Evolutionary conservation across 2,888 invertebrate genomes (phyloP).

Genomic region (Neoscelio sp.): DNA sequence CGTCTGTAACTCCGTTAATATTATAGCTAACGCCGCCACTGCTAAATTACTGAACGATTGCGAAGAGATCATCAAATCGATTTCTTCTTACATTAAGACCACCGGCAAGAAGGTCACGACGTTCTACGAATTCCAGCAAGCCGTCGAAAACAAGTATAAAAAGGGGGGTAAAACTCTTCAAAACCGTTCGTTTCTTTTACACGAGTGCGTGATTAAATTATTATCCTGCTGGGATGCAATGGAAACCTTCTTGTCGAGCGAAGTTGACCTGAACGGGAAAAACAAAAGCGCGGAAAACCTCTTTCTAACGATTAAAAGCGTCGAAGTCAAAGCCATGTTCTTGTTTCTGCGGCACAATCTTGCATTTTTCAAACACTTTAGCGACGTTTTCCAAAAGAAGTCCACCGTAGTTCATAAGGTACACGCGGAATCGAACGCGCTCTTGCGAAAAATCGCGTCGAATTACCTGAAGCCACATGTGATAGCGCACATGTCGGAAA

Average conservation of each 20-base stretch:
- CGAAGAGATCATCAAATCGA: slow-evolving; percentile 31
- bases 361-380: slow-evolving; percentile 49
- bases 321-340: slow-evolving; percentile 43
- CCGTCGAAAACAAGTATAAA: slow-evolving; percentile 49
- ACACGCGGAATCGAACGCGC: slow-evolving; percentile 28
- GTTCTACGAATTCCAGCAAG: slow-evolving; percentile 39
- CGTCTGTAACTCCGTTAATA: slow-evolving; percentile 30
- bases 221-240: slow-evolving; percentile 36
- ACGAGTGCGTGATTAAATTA: slow-evolving; percentile 38
- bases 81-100: slow-evolving; percentile 36
- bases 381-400: slow-evolving; percentile 50
- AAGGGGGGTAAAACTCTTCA: slow-evolving; percentile 21
- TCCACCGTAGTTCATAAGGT: slow-evolving; percentile 41
- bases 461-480: slow-evolving; percentile 46
- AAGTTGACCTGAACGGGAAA: slow-evolving; percentile 6
- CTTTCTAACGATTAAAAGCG: neutral
- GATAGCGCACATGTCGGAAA: slow-evolving; percentile 28
- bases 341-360: slow-evolving; percentile 44
- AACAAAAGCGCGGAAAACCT: slow-evolving; percentile 28
- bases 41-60: slow-evolving; percentile 23
- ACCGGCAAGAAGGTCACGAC: slow-evolving; percentile 32
- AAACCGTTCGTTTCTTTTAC: slow-evolving; percentile 35
- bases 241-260: slow-evolving; percentile 18
- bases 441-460: slow-evolving; percentile 39
- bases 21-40: slow-evolving; percentile 12